phyloP scores from a whole-genome alignment of 2,888 invertebrate species.

The Agrochola litura region DNA sequence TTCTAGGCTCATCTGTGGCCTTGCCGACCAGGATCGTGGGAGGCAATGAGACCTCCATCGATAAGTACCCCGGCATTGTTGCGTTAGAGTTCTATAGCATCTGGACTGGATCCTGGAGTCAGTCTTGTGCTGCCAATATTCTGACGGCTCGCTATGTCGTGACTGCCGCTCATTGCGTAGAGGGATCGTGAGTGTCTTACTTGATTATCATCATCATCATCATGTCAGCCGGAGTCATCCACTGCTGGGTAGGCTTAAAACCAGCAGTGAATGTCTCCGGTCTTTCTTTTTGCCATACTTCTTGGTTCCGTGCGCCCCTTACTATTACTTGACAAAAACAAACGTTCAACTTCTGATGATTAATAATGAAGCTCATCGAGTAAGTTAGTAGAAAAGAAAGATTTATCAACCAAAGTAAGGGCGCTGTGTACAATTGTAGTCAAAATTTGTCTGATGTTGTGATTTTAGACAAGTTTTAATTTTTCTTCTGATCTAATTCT shows the following conservation, averaged over 20 bases:
- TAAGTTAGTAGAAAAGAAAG: neutral
- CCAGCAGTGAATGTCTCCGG: too few relatives aligned
- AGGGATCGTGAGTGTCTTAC: constrained; percentile 59
- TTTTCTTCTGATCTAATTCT: neutral
- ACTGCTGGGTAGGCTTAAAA: neutral
- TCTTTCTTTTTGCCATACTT: neutral
- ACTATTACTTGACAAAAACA: neutral
- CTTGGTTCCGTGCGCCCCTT: too few relatives aligned
- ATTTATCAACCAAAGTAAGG: too few relatives aligned
- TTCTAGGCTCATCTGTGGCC: constrained; percentile 39
- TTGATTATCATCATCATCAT: neutral
- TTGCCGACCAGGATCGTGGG: constrained; percentile 65
- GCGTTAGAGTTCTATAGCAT: constrained; percentile 66
- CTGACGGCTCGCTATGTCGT: constrained; percentile 52
- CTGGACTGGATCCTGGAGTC: constrained; percentile 64
- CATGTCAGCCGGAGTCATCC: neutral
- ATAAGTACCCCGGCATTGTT: constrained; percentile 71
- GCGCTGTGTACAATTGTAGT: too few relatives aligned
- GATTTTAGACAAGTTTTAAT: neutral
- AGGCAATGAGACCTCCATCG: constrained; percentile 69
- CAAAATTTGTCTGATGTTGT: neutral
- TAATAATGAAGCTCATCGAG: neutral
- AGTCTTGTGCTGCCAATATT: constrained; percentile 71
- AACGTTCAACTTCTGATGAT: neutral
- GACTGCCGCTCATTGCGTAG: constrained; percentile 71